phyloP scores from a whole-genome alignment of 2,797 vertebrate species.

The Pseudopleuronectes americanus region DNA sequence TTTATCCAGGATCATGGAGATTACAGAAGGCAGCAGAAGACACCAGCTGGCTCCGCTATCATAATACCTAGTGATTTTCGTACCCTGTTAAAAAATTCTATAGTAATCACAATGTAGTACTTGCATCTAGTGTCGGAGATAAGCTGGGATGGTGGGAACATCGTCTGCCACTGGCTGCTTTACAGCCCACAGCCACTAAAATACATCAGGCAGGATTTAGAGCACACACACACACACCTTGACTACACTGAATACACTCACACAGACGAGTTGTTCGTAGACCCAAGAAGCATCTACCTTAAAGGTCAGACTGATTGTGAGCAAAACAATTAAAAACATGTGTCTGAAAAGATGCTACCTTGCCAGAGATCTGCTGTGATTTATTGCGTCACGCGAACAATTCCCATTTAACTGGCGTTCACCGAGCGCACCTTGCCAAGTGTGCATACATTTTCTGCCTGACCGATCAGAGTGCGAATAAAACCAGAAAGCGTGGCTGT shows the following conservation, averaged over 20 bases:
- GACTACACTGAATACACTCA: neutral
- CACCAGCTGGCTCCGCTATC: too few relatives aligned
- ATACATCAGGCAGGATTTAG: neutral
- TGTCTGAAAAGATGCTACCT: conserved; percentile 16
- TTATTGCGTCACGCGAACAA: conserved; percentile 34
- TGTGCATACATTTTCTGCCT: conserved; percentile 46
- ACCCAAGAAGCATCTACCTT: neutral
- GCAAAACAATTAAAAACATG: conserved; percentile 39
- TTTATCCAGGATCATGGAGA: too few relatives aligned
- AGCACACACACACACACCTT: neutral
- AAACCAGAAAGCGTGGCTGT: conserved; percentile 30
- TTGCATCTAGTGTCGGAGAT: neutral
- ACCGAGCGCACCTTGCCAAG: conserved; percentile 31
- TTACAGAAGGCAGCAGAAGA: too few relatives aligned
- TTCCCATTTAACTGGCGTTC: conserved; percentile 41
- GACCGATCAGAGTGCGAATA: conserved; percentile 40
- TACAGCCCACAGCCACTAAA: neutral
- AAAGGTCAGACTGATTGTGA: conserved; percentile 27
- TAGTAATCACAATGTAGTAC: neutral
- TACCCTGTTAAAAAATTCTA: too few relatives aligned
- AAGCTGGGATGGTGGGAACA: neutral
- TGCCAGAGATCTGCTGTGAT: conserved; percentile 34
- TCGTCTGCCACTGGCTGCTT: neutral
- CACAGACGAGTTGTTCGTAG: conserved; percentile 5
- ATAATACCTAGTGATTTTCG: too few relatives aligned